Evolutionary conservation across 2,888 invertebrate genomes (phyloP).

Genomic region (Drosophila fungiperda): DNA sequence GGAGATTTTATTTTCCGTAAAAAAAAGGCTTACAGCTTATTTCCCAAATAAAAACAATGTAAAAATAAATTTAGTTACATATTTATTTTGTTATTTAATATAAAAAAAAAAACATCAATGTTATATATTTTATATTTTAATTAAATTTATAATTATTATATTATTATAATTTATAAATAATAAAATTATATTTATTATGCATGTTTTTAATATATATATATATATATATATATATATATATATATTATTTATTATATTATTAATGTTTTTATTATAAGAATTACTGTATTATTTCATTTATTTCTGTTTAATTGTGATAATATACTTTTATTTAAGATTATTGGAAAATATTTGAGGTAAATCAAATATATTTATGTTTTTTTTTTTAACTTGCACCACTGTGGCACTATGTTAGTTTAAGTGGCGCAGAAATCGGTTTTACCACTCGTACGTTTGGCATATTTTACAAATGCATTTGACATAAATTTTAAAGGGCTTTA

Average conservation of each 20-base stretch:
- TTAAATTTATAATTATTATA: not conserved
- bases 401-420: constrained; percentile 59
- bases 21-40: not conserved
- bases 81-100: not conserved
- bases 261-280: not conserved
- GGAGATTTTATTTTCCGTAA: not conserved
- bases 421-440: constrained; percentile 74
- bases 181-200: not conserved
- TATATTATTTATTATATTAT: not conserved
- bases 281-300: not conserved
- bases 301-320: not conserved
- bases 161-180: not conserved
- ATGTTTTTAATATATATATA: too few species aligned
- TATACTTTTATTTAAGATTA: not conserved
- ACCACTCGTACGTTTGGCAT: constrained; percentile 77
- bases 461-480: constrained; percentile 81
- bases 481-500: constrained; percentile 79
- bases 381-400: constrained; percentile 41
- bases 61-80: not conserved
- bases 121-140: not conserved
- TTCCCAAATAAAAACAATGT: too few species aligned
- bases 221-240: not conserved
- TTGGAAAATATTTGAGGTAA: not conserved
- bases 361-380: too few species aligned
- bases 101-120: not conserved